Conservation (phyloP, 2,113 vertebrate species). For the Podilymbus podiceps region DNA sequence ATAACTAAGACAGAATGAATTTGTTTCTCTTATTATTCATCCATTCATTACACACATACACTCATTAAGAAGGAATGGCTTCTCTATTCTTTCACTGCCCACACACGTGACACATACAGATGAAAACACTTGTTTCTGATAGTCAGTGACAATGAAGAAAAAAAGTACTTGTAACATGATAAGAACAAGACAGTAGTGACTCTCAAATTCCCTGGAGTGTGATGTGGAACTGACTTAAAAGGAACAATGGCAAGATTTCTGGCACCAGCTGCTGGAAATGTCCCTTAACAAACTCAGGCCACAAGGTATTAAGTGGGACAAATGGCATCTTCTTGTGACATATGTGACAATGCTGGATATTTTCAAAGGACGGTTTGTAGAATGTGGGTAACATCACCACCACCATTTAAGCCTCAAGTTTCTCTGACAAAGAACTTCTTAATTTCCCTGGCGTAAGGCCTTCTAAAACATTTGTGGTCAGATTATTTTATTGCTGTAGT, state of each 20-base stretch:
- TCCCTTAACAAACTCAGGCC: not conserved
- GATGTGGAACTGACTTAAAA: not conserved
- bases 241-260: not conserved
- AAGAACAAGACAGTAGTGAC: not conserved
- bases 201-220: not conserved
- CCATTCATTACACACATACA: not conserved
- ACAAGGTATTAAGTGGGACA: not conserved
- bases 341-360: not conserved
- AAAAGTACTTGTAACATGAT: not conserved
- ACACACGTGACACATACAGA: not conserved
- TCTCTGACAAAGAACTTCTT: not conserved
- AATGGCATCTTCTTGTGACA: not conserved
- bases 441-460: not conserved
- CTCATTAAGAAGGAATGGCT: not conserved
- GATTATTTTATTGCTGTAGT: conserved; percentile 12
- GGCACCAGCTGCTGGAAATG: not conserved
- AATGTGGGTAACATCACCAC: not conserved
- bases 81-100: not conserved
- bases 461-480: conserved; percentile 9
- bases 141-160: not conserved
- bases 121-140: not conserved
- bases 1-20: not conserved
- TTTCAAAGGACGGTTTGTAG: not conserved
- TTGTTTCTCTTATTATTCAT: not conserved
- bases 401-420: not conserved